Base-by-base conservation (phyloP, 2,797 vertebrate species). In the Basileuterus tristriatus region DNA sequence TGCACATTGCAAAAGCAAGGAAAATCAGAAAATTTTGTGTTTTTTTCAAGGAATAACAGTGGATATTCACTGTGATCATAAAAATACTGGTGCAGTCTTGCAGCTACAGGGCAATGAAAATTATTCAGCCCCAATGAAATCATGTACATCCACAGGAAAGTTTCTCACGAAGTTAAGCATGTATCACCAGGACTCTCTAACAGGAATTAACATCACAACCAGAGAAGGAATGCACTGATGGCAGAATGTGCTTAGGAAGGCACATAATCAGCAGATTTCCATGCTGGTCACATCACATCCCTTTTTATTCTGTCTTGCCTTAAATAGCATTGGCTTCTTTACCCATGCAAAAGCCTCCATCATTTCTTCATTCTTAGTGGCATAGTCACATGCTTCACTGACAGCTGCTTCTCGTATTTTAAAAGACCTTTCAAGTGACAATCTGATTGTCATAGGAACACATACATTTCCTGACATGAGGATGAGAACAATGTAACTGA, bases 1-100 rank as follows among this genome's bases (percentile, higher is more conserved):
- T 83, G n/a, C 32, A 62, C 88, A 93, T 83, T 96, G 79, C 55
- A 92, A 95, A 96, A 95, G 24, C 39, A 94, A 96, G 50, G 58
- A 96, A 86, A 97, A 96, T 32, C 11, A 91, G 56, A 94, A 87
- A 94, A 50, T 89, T 86, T 52, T n/a, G 12, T 58, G 60, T 79
- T 96, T 77, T 81, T 94, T 96, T 89, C 43, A 90, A 49, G 26
- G 30, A 79, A n/a, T 62, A 65, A 52, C 4, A 50, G 44, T 34
- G 12, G 43, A 22, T 27, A 62, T 83, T 91, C 20, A 32, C 39
- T 92, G 95, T 83, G 77, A 91, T 77, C 12, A 78, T 18, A 15
- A 14, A 87, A 87, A 55, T 5, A 5, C 5, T 6, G 62, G 75
- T 82, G 55, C 4, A 43, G 37, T 46, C 34, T 50, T 81, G 41